Percentiles rank a stretch among this genome's conserved stretches.
Evolutionary conservation across 2,888 invertebrate genomes (phyloP).

Genomic region (Harpalus rufipes): DNA sequence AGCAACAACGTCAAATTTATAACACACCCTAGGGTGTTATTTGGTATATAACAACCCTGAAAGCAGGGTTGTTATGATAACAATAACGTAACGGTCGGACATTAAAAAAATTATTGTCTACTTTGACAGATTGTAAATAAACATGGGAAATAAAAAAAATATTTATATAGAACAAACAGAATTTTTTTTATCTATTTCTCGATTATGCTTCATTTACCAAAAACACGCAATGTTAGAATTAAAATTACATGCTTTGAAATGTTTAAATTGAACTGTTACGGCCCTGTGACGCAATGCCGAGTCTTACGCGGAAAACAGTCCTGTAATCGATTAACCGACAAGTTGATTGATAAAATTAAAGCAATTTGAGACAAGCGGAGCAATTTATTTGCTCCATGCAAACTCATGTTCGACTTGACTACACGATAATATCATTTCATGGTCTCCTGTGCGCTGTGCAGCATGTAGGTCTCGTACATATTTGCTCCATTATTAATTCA

Average conservation of each 20-base stretch:
- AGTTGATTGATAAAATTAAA: slow-evolving; percentile 52
- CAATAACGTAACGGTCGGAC: no score
- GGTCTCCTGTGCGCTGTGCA: neutral
- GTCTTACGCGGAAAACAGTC: slow-evolving; percentile 27
- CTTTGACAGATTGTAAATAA: no score
- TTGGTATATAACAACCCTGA: no score
- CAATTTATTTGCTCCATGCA: slow-evolving; percentile 49
- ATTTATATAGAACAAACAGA: no score
- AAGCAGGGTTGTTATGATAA: no score
- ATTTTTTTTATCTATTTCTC: no score
- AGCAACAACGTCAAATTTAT: no score
- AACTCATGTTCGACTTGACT: slow-evolving; percentile 17
- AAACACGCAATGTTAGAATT: no score
- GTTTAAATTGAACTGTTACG: neutral
- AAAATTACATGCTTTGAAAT: neutral
- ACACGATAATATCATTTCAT: slow-evolving; percentile 33
- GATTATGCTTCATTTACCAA: no score
- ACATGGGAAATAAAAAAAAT: no score
- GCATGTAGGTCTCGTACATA: neutral
- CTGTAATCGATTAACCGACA: slow-evolving; percentile 34
- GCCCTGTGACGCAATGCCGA: slow-evolving; percentile 7
- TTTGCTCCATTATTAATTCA: slow-evolving; percentile 1
- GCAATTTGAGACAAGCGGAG: slow-evolving; percentile 31
- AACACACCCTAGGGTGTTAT: no score
- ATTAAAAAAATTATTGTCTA: no score